Evolutionary conservation across 1,140 invertebrate species (phyloP).

Genomic region (Babylonia areolata): DNA sequence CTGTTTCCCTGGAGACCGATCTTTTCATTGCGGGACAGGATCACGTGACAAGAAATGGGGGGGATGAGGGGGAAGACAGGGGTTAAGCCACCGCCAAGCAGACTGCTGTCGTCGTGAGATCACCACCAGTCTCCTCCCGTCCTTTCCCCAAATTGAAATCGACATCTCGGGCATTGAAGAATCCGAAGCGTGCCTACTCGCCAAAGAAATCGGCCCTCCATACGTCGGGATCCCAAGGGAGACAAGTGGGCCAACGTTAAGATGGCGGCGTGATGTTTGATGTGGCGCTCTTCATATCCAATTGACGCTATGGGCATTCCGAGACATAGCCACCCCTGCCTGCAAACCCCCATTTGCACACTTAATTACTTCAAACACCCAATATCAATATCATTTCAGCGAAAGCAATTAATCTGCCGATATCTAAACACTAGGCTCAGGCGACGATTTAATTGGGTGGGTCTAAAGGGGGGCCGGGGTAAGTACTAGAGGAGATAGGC

Average conservation of each 20-base stretch:
- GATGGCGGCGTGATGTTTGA: slow-evolving; percentile 26
- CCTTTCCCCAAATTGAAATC: slow-evolving; percentile 19
- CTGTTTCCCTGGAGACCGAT: not conserved
- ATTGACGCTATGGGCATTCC: slow-evolving; percentile 30
- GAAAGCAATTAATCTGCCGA: slow-evolving; percentile 42
- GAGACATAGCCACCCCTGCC: not conserved
- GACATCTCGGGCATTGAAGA: slow-evolving; percentile 13
- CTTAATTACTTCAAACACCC: slow-evolving; percentile 41
- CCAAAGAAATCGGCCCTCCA: slow-evolving; percentile 4
- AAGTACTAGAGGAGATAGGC: slow-evolving; percentile 22
- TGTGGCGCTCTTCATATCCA: slow-evolving; percentile 23
- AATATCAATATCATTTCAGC: slow-evolving; percentile 36
- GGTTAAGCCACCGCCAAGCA: not conserved
- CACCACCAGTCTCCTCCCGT: slow-evolving; percentile 3
- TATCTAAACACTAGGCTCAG: slow-evolving; percentile 34
- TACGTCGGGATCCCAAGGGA: not conserved
- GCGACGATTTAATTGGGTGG: slow-evolving; percentile 30
- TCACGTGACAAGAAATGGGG: not conserved
- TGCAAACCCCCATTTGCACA: slow-evolving; percentile 23
- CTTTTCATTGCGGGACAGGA: no score
- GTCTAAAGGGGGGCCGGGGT: slow-evolving; percentile 19
- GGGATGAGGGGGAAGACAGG: not conserved
- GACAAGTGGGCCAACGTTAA: slow-evolving; percentile 2
- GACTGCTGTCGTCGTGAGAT: not conserved
- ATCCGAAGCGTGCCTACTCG: not conserved